Evolutionary conservation across 1,140 invertebrate genomes (phyloP), one percentile per base, ranked within the genome.

Genomic region (Carposina sasakii): DNA sequence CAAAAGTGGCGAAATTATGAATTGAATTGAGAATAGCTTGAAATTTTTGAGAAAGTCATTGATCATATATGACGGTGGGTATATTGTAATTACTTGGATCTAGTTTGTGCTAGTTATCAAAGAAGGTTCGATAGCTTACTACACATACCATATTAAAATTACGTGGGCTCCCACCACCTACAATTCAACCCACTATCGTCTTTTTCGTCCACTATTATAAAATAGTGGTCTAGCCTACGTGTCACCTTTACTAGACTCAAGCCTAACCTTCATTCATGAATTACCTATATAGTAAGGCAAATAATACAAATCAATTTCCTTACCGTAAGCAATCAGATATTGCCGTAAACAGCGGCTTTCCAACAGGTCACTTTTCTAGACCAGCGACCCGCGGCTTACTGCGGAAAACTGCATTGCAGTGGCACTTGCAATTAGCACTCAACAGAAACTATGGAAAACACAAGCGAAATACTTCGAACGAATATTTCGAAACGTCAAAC

Each of bases 161-260:
- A 77, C 74, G 74, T 81, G 71, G 76, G 76, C 66, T 60, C 52
- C 55, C 31, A 50, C 67, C 63, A 71, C 75, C 72, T 69, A 78
- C 75, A 60, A 56, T 19, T 48, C 67, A 63, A 58, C 78, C 78
- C 73, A 79, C 76, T 66, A 57, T 52, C 57, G 58, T 73, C 72
- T 70, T 73, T 74, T 76, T 76, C 52, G 54, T 60, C 68, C 63
- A 71, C n/a, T n/a, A n/a, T n/a, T n/a, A n/a, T n/a, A n/a, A n/a
- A n/a, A 67, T 70, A 61, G 60, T 63, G n/a, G 26, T 59, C 62
- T 74, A 71, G 65, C 72, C 70, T 76, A 78, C 77, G 70, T 76
- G 70, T 71, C 74, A 71, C 68, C 46, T 57, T 33, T 56, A 44
- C 49, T 62, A 60, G 60, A 56, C 63, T 65, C 67, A 63, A 58